A percentile compares a stretch with the other conserved stretches of the same genome.
Evolutionary conservation across 2,113 vertebrate species (phyloP).

Genomic region (Corapipo altera): DNA sequence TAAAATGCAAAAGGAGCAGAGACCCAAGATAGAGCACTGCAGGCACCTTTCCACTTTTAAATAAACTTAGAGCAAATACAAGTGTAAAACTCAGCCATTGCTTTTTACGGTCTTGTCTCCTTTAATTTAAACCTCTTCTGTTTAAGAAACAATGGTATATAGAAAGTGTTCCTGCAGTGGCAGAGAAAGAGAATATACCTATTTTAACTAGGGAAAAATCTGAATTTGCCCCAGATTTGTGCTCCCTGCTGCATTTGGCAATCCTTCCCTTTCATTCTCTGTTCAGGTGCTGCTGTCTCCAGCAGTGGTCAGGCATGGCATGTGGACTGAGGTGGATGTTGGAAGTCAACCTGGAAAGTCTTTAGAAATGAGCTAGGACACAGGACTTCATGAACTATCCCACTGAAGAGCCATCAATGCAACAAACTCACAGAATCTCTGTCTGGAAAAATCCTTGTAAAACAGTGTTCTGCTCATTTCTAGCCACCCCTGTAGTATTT

Average conservation of each 20-base stretch:
- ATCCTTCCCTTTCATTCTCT: not conserved
- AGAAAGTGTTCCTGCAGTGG: not conserved
- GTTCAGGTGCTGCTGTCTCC: not conserved
- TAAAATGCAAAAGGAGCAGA: not conserved
- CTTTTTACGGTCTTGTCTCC: constrained; percentile 19
- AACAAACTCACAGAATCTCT: not conserved
- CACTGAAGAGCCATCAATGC: not conserved
- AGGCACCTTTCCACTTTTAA: constrained; percentile 35
- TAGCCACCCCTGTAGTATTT: not conserved
- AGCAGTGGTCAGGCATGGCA: not conserved
- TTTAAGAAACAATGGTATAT: not conserved
- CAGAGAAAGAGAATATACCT: not conserved
- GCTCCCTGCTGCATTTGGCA: not conserved
- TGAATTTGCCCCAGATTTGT: not conserved
- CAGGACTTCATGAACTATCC: not conserved
- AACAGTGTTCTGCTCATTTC: not conserved
- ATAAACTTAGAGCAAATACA: not conserved
- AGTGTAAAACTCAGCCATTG: not conserved
- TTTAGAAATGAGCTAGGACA: not conserved
- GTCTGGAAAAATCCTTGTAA: not conserved
- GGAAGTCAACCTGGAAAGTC: not conserved
- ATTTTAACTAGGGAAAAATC: not conserved
- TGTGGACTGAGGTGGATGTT: not conserved
- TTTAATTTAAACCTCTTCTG: not conserved
- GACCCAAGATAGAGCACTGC: not conserved